Percentiles rank a stretch among this genome's conserved stretches.
phyloP scores from a whole-genome alignment of 2,113 vertebrate species.

The Addax nasomaculatus region DNA sequence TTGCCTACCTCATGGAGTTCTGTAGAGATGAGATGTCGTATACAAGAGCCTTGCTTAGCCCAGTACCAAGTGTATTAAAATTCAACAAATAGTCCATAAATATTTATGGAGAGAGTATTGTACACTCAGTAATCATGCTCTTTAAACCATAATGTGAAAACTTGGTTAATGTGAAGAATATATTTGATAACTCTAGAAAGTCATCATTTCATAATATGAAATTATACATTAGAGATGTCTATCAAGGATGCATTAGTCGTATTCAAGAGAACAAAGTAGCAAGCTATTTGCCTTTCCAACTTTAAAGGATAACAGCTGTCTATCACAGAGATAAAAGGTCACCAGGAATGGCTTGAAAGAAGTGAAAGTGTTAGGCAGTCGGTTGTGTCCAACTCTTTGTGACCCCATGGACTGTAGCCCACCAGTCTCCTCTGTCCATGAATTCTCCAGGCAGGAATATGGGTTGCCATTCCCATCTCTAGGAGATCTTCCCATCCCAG shows the following conservation, averaged over 20 bases:
- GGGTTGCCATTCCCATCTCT: not conserved
- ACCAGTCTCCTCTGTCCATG: not conserved
- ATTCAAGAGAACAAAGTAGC: not conserved
- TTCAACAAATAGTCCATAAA: not conserved
- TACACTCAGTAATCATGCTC: not conserved
- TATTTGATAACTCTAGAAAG: not conserved
- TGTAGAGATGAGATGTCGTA: not conserved
- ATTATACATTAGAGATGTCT: not conserved
- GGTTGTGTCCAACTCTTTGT: not conserved
- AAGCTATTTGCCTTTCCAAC: not conserved
- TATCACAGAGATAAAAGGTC: not conserved
- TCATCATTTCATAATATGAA: not conserved
- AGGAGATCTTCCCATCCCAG: not conserved
- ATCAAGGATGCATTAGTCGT: not conserved
- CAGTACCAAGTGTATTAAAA: not conserved
- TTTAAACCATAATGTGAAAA: not conserved
- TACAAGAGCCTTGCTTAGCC: not conserved
- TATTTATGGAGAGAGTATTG: not conserved
- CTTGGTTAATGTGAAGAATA: not conserved
- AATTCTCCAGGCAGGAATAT: not conserved
- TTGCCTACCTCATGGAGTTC: not conserved
- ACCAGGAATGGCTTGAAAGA: not conserved
- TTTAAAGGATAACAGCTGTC: not conserved
- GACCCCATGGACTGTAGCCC: not conserved
- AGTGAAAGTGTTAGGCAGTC: not conserved